Conservation (phyloP, 2,888 invertebrate species). For the Drosophila maculinotata region DNA sequence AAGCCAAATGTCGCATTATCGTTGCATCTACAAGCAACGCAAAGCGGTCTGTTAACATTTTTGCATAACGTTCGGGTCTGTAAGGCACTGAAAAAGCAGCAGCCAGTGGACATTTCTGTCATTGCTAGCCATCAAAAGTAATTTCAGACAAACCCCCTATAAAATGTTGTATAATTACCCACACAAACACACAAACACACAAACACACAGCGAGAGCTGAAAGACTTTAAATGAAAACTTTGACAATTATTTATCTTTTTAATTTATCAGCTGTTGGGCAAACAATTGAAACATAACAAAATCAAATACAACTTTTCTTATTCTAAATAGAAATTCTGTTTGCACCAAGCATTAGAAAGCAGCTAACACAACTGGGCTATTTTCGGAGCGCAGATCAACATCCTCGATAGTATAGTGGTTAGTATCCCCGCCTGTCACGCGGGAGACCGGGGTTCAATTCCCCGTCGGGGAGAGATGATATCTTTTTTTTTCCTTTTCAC, state of each 20-base stretch:
- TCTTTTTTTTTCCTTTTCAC: not conserved
- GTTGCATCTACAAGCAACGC: slow-evolving; percentile 45
- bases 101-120: slow-evolving; percentile 10
- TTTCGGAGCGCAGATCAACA: slow-evolving; percentile 8
- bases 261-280: slow-evolving; percentile 56
- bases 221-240: slow-evolving; percentile 48
- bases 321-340: slow-evolving; percentile 19
- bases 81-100: slow-evolving; percentile 7
- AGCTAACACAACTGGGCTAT: slow-evolving; percentile 3
- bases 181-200: slow-evolving; percentile 9
- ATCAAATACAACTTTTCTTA: slow-evolving; percentile 19
- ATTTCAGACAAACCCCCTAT: slow-evolving; percentile 20
- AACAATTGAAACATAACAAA: slow-evolving; percentile 27
- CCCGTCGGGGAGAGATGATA: slow-evolving; percentile 53
- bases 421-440: slow-evolving; percentile 66
- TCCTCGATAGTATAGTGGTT: slow-evolving; percentile 65
- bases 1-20: slow-evolving; percentile 49
- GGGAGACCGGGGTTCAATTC: slow-evolving; percentile 65
- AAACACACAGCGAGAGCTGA: slow-evolving; percentile 12
- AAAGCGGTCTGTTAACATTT: slow-evolving; percentile 21
- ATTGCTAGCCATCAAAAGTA: slow-evolving; percentile 32
- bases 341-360: not conserved
- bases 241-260: slow-evolving; percentile 66
- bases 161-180: slow-evolving; percentile 50
- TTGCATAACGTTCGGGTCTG: no score